Conservation (phyloP, 2,797 vertebrate genomes). For the Adelosebastes latens region DNA sequence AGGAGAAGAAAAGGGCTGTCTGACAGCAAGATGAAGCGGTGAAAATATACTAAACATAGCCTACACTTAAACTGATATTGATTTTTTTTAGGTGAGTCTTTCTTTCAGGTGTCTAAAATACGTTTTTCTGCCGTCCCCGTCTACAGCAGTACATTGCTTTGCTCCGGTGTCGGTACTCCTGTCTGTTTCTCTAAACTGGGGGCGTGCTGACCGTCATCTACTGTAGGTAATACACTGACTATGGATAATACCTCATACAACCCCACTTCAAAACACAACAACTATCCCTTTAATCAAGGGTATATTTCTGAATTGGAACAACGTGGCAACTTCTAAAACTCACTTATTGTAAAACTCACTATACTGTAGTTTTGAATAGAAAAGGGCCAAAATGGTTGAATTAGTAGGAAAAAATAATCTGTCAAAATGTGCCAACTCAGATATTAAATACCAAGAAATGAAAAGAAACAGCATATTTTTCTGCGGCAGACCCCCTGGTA, state of each 20-base stretch:
- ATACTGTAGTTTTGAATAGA: background rate
- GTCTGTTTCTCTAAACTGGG: background rate
- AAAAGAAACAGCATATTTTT: constrained; percentile 1
- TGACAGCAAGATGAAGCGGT: background rate
- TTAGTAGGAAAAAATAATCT: background rate
- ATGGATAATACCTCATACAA: too few species aligned
- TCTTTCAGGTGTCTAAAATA: background rate
- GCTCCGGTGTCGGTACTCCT: too few species aligned
- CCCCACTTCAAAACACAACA: too few species aligned
- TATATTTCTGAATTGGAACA: background rate
- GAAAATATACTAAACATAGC: background rate
- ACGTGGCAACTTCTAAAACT: background rate
- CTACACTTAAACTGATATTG: background rate
- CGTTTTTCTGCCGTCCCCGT: background rate
- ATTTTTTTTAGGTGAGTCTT: background rate
- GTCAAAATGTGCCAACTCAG: constrained; percentile 4
- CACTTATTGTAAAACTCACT: background rate
- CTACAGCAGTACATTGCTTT: background rate
- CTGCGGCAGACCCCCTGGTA: constrained; percentile 22
- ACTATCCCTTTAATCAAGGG: too few species aligned
- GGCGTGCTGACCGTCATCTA: background rate
- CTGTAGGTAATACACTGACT: background rate
- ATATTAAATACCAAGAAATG: constrained; percentile 22
- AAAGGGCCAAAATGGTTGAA: background rate
- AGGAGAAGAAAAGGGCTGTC: background rate